Percentiles rank a stretch among this genome's conserved stretches.
These are phyloP conservation scores for Prionailurus bengalensis DNA, from an alignment of 2,113 vertebrate genomes.

Conservation along the genomic window DNA sequence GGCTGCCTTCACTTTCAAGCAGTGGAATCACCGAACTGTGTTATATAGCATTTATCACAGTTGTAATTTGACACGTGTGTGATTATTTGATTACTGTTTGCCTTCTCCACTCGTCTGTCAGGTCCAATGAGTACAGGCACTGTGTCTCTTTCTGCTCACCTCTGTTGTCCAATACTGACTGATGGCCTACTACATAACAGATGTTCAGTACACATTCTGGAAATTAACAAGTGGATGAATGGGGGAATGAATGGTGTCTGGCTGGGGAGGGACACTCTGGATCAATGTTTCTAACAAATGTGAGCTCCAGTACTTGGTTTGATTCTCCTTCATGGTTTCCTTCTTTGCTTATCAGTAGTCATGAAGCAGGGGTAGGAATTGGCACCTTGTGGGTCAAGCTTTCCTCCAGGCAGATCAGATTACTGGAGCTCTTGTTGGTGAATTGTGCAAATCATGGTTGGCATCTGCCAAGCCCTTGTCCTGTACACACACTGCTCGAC, in stretches of 20 bases:
- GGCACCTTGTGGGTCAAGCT: neutral
- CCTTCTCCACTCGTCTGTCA: neutral
- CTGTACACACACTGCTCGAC: neutral
- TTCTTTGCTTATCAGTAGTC: neutral
- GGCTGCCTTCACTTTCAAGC: neutral
- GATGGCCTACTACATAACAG: neutral
- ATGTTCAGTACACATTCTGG: neutral
- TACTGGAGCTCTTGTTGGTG: neutral
- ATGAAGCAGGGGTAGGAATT: neutral
- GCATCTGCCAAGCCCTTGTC: neutral
- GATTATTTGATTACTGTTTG: neutral
- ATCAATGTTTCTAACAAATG: neutral
- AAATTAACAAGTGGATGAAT: neutral
- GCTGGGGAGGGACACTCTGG: neutral
- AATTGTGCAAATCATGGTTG: neutral
- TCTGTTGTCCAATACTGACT: neutral
- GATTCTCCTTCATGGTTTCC: neutral
- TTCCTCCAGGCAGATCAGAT: neutral
- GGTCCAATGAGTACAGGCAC: neutral
- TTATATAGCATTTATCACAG: neutral
- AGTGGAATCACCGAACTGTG: neutral
- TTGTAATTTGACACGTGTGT: neutral
- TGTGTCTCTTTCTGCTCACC: neutral
- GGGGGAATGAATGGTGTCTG: neutral
- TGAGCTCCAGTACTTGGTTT: neutral